These are phyloP conservation scores for Puntigrus tetrazona DNA, from an alignment of 2,113 vertebrate species.

Conservation along the genomic window DNA sequence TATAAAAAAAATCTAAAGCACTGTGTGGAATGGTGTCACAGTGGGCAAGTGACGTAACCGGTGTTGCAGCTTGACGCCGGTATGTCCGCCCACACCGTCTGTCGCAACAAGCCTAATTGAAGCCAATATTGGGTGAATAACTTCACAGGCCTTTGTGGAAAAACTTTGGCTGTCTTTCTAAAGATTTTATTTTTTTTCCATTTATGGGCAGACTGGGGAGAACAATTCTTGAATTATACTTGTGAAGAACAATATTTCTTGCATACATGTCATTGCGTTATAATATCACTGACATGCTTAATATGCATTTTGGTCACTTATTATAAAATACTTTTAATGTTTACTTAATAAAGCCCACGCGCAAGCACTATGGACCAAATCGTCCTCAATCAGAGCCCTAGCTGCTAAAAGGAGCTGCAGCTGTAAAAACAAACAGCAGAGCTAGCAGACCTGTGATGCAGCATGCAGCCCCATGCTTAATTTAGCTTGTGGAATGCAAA, in stretches of 20 bases:
- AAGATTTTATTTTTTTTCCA: neutral
- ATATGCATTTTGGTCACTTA: neutral
- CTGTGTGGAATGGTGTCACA: too few species aligned
- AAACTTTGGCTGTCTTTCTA: neutral
- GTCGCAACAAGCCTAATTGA: too few species aligned
- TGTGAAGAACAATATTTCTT: neutral
- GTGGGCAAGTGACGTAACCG: too few species aligned
- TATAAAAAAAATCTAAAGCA: too few species aligned
- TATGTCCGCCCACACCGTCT: too few species aligned
- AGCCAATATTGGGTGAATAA: neutral
- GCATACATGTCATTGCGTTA: neutral
- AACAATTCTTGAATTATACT: neutral
- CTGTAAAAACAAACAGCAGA: constrained; percentile 11
- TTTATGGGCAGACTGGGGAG: neutral
- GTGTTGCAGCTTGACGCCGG: too few species aligned
- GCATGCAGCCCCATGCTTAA: neutral
- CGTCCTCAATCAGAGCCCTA: neutral
- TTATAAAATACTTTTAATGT: neutral
- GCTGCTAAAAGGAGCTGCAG: constrained; percentile 18
- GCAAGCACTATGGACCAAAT: neutral
- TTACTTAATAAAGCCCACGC: neutral
- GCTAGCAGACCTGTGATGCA: neutral
- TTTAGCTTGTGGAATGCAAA: neutral
- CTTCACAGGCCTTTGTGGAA: constrained; percentile 1
- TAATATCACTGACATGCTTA: neutral